phyloP scores from a whole-genome alignment of 2,888 invertebrate species.

The Nesidiocoris tenuis region DNA sequence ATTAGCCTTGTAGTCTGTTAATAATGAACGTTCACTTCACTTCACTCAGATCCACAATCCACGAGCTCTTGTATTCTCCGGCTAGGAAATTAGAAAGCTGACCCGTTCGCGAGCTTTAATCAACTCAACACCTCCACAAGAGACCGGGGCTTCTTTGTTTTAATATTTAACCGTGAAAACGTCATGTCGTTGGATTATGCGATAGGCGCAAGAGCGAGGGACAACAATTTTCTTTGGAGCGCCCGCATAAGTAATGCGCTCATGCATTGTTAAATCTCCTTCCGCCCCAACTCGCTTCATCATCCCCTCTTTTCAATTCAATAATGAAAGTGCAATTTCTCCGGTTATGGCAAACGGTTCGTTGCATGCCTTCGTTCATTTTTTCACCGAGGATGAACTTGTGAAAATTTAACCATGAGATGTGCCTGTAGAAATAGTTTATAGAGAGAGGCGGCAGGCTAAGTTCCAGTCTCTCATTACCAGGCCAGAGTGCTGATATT shows the following conservation, averaged over 20 bases:
- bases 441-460: too few relatives aligned
- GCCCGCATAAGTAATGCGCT: constrained; percentile 36
- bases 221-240: constrained; percentile 42
- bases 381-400: constrained; percentile 21
- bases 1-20: constrained; percentile 39
- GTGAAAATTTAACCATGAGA: too few relatives aligned
- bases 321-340: constrained; percentile 42
- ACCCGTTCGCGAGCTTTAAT: constrained; percentile 39
- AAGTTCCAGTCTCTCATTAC: too few relatives aligned
- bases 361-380: constrained; percentile 2
- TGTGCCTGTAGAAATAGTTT: too few relatives aligned
- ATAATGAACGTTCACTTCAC: constrained; percentile 31
- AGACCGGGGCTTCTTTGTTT: constrained; percentile 37
- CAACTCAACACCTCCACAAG: constrained; percentile 42
- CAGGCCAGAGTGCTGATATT: too few relatives aligned
- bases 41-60: constrained; percentile 36
- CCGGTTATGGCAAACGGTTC: not conserved
- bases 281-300: not conserved
- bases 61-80: constrained; percentile 10
- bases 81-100: constrained; percentile 36
- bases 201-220: constrained; percentile 27
- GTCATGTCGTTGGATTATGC: constrained; percentile 42
- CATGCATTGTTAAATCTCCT: constrained; percentile 33
- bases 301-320: constrained; percentile 38
- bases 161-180: constrained; percentile 39